Percentiles rank a stretch among this genome's conserved stretches.
Conservation (phyloP, 2,888 invertebrate species). For the Apotomis capreana region DNA sequence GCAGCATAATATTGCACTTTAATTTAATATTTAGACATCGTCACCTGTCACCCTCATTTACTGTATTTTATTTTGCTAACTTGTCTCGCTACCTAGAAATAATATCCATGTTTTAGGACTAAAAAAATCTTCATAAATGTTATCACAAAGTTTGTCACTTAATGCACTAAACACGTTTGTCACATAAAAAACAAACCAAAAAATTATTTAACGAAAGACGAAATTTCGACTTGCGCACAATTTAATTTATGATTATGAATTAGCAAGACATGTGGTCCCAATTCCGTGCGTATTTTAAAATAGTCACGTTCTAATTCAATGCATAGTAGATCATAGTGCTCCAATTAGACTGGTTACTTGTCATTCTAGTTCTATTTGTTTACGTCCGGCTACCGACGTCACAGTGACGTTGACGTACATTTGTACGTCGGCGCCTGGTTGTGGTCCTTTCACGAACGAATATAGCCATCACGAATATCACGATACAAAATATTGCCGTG, state of each 20-base stretch:
- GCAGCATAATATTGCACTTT: too few species aligned
- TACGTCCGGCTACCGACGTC: constrained; percentile 20
- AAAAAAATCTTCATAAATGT: too few species aligned
- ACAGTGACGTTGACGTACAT: constrained; percentile 22
- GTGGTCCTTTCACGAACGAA: constrained; percentile 12
- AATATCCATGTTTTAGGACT: too few species aligned
- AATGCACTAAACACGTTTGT: too few species aligned
- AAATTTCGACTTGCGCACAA: background rate
- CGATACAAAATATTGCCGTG: constrained; percentile 17
- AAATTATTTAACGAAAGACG: too few species aligned
- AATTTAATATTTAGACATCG: too few species aligned
- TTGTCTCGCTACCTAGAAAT: too few species aligned
- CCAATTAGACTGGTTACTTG: constrained; percentile 32
- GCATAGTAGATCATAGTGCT: constrained; percentile 21
- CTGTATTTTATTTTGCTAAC: too few species aligned
- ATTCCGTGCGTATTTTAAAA: constrained; percentile 14
- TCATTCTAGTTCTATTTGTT: constrained; percentile 24
- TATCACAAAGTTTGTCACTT: too few species aligned
- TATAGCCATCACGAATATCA: background rate
- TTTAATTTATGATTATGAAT: background rate
- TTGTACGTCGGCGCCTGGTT: constrained; percentile 14
- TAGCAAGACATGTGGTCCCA: background rate
- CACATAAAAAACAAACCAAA: too few species aligned
- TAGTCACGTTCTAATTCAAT: constrained; percentile 19
- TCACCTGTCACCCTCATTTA: too few species aligned